Base-by-base conservation (phyloP, 1,140 invertebrate species). In the Drosophila quadrilineata region DNA sequence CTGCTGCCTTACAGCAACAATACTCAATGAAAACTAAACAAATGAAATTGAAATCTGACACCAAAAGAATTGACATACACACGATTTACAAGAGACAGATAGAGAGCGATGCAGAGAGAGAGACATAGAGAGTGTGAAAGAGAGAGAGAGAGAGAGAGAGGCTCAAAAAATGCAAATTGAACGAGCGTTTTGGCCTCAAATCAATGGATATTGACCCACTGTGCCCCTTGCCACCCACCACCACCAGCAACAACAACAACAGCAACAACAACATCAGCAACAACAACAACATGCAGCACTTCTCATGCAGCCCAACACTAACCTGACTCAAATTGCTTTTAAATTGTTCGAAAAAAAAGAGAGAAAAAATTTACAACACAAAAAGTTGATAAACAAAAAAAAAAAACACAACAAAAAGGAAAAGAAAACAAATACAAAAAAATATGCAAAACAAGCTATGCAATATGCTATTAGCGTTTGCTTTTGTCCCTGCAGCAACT, bases 11-110 rank as follows among this genome's bases (percentile, higher is more conserved):
- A 31, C 56, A 82, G 73, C 76, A 60, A 73, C 76, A 70, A 82
- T 84, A 76, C 72, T 73, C 74, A 85, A 74, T 75, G 54, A 71
- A 73, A 71, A 85, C 45, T 38, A 60, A 79, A 72, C 73, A 85
- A 86, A 75, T 63, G 62, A 85, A 85, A 85, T 85, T 85, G 80
- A 85, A 85, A 85, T 85, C 79, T 86, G 80, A 85, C 79, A 86
- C 80, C 74, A 79, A 79, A 85, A 72, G 79, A 79, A 85, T 85
- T 85, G 79, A 85, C 79, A 74, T n/a, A n/a, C 63, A 68, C 65
- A 63, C 59, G 65, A 68, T 36, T 63, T 63, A 10, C 14, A 5
- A 3, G 21, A 10, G 33, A 16, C 1, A 45, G 24, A 63, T 41
- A 63, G 48, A 50, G n/a, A n/a, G n/a, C n/a, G n/a, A n/a, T 16